These are phyloP conservation scores for Chymomyza caudatula DNA, from an alignment of 2,888 invertebrate genomes.

Conservation along the genomic window DNA sequence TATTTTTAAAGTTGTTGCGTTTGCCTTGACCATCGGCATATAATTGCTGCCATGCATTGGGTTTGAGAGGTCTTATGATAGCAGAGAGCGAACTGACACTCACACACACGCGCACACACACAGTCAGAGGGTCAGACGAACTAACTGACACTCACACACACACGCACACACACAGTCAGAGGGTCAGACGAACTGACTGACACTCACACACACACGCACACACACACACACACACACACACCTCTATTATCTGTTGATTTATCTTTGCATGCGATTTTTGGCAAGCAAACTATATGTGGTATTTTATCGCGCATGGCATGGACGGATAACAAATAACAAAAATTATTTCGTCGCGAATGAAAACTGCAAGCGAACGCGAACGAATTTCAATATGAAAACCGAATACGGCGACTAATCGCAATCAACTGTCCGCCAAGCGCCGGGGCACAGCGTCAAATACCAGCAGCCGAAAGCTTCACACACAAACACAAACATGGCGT, in stretches of 20 bases:
- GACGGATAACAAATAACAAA: slow-evolving; percentile 76
- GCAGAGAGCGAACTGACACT: not conserved
- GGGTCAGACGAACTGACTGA: slow-evolving; percentile 22
- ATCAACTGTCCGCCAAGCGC: slow-evolving; percentile 64
- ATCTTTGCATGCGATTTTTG: slow-evolving; percentile 78
- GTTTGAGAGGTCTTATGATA: not conserved
- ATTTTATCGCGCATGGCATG: slow-evolving; percentile 79
- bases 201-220: slow-evolving; percentile 33
- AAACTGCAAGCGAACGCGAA: slow-evolving; percentile 54
- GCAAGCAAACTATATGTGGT: slow-evolving; percentile 78
- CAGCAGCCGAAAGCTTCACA: slow-evolving; percentile 5
- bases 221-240: slow-evolving; percentile 50
- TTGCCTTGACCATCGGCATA: not conserved
- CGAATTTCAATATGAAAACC: slow-evolving; percentile 16
- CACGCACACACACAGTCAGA: slow-evolving; percentile 31
- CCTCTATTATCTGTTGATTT: slow-evolving; percentile 78
- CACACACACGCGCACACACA: slow-evolving; percentile 1
- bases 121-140: slow-evolving; percentile 12
- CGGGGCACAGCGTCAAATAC: slow-evolving; percentile 41
- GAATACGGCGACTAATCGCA: slow-evolving; percentile 65
- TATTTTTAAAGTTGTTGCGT: not conserved
- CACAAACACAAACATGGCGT: not conserved
- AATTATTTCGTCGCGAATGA: slow-evolving; percentile 76
- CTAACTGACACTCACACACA: slow-evolving; percentile 46
- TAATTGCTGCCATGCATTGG: not conserved